These are phyloP conservation scores for Paramisgurnus dabryanus DNA, from an alignment of 2,113 vertebrate species.

Conservation along the genomic window DNA sequence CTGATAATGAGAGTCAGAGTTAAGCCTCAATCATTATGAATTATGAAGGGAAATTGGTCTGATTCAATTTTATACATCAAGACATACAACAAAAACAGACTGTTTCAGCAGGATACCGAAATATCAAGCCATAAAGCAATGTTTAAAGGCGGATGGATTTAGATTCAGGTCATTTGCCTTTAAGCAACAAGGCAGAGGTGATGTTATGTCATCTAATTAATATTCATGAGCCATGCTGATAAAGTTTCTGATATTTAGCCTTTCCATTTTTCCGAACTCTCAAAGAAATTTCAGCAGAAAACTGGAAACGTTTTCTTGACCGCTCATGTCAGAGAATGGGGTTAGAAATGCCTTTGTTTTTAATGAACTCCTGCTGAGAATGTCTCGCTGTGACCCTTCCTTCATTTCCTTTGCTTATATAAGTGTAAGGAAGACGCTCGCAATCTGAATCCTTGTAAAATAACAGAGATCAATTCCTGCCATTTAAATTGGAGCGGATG, in stretches of 20 bases:
- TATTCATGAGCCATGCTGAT: no score
- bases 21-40: slow-evolving; percentile 35
- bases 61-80: slow-evolving; percentile 11
- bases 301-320: not conserved
- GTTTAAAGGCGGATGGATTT: not conserved
- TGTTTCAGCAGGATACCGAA: not conserved
- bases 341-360: slow-evolving; percentile 32
- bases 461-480: not conserved
- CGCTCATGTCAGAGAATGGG: not conserved
- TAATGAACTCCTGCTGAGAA: slow-evolving; percentile 35
- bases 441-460: not conserved
- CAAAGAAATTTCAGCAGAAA: not conserved
- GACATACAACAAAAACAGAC: not conserved
- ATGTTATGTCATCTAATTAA: no score
- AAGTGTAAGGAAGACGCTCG: not conserved
- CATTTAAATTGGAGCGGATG: not conserved
- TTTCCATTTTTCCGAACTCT: no score
- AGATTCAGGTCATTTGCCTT: not conserved
- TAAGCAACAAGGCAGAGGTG: no score
- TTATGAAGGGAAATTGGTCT: slow-evolving; percentile 5
- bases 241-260: no score
- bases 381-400: not conserved
- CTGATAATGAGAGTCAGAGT: slow-evolving; percentile 49
- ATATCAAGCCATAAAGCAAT: not conserved
- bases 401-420: not conserved